phyloP scores from a whole-genome alignment of 2,113 vertebrate species.

The Heliornis fulica region DNA sequence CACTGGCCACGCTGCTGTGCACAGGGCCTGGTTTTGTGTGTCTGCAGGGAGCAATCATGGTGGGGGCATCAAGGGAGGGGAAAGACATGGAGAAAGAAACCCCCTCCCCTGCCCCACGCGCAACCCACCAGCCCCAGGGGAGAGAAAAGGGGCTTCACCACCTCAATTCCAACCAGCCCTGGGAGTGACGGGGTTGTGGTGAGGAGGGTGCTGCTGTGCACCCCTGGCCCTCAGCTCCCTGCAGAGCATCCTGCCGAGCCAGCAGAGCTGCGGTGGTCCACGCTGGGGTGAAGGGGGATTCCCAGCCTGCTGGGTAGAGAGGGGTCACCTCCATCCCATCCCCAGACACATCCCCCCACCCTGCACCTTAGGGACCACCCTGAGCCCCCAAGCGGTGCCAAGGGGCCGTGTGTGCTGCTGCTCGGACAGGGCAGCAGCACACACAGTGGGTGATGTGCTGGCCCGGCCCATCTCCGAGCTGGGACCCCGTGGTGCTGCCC shows the following conservation, averaged over 20 bases:
- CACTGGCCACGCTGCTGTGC: background rate
- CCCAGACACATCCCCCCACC: background rate
- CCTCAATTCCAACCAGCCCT: background rate
- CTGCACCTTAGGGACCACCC: background rate
- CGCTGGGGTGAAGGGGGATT: fast-evolving
- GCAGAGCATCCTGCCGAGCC: too few species aligned
- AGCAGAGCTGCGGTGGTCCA: background rate
- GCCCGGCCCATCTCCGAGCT: fast-evolving
- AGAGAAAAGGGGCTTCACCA: background rate
- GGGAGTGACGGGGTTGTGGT: background rate
- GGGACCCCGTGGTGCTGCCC: fast-evolving
- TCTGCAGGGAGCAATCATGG: background rate
- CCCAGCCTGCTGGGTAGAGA: background rate
- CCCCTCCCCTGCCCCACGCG: fast-evolving
- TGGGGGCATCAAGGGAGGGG: background rate
- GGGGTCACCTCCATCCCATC: background rate
- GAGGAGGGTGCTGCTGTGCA: background rate
- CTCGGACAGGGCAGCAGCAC: background rate
- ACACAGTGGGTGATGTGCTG: too few species aligned
- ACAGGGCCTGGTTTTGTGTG: fast-evolving
- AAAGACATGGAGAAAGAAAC: too few species aligned
- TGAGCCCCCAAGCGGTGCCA: fast-evolving
- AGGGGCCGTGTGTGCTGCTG: background rate
- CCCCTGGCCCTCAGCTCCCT: background rate
- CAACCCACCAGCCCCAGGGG: background rate